Percentiles rank a stretch among this genome's conserved stretches.
These are phyloP conservation scores for Vicugna pacos DNA, from an alignment of 2,113 vertebrate species.

Conservation along the genomic window DNA sequence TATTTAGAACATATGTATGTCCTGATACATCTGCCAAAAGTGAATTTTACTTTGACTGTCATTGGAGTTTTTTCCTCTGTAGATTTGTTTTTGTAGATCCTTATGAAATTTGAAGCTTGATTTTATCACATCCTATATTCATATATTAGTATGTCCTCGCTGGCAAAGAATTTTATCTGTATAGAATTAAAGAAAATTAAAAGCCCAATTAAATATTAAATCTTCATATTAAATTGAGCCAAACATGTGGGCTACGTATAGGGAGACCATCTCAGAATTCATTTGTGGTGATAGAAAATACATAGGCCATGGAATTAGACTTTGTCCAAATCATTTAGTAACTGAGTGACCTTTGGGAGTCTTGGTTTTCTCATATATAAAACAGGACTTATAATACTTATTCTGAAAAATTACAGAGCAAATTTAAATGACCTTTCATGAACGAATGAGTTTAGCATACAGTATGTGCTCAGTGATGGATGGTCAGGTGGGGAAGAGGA, in stretches of 20 bases:
- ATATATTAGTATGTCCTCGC: constrained; percentile 61
- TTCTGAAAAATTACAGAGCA: constrained; percentile 32
- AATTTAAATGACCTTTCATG: constrained; percentile 30
- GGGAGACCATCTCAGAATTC: constrained; percentile 29
- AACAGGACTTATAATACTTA: background rate
- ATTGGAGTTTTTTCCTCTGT: constrained; percentile 65
- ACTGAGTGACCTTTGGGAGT: background rate
- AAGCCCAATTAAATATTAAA: background rate
- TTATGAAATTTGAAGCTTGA: constrained; percentile 59
- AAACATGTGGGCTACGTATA: background rate
- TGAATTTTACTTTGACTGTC: constrained; percentile 62
- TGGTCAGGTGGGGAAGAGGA: background rate
- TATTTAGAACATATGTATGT: constrained; percentile 75
- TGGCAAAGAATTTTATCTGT: constrained; percentile 54
- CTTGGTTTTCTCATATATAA: constrained; percentile 39
- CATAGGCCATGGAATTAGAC: background rate
- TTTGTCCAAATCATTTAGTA: constrained; percentile 53
- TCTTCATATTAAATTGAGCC: constrained; percentile 43
- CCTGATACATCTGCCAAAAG: constrained; percentile 66
- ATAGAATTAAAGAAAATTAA: constrained; percentile 29
- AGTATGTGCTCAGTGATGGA: background rate
- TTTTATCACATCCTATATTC: constrained; percentile 41
- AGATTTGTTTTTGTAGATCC: constrained; percentile 61
- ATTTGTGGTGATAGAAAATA: constrained; percentile 13
- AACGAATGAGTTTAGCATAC: background rate